Conservation (phyloP, 2,113 vertebrate genomes). For the Pituophis catenifer region DNA sequence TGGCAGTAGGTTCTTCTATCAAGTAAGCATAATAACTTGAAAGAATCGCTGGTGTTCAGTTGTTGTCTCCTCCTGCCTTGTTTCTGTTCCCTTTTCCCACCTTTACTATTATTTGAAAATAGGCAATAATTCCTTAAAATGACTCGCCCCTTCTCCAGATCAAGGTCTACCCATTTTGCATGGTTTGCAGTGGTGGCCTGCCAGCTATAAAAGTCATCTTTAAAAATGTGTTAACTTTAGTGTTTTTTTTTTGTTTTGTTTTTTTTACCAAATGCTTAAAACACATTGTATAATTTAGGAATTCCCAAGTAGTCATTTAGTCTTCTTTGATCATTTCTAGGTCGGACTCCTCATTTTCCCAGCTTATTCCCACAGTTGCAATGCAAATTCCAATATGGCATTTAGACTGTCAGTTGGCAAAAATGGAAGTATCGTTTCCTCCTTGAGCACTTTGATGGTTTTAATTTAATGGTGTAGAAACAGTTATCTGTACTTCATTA, state of each 20-base stretch:
- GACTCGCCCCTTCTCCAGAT: background rate
- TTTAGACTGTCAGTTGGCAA: background rate
- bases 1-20: background rate
- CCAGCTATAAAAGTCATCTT: background rate
- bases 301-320: background rate
- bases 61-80: background rate
- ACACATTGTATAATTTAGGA: background rate
- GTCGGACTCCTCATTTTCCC: background rate
- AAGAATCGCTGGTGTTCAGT: background rate
- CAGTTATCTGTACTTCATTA: background rate
- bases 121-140: background rate
- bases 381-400: background rate
- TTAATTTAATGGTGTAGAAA: background rate
- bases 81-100: background rate
- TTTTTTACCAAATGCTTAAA: background rate
- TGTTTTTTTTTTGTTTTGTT: background rate
- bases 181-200: too few relatives aligned
- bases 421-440: background rate
- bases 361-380: background rate
- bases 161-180: background rate
- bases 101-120: background rate
- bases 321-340: background rate
- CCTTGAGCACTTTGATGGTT: background rate
- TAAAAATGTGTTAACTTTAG: background rate
- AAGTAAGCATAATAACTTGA: background rate